Base-by-base conservation (phyloP, 2,888 invertebrate species). In the Danaus chrysippus region DNA sequence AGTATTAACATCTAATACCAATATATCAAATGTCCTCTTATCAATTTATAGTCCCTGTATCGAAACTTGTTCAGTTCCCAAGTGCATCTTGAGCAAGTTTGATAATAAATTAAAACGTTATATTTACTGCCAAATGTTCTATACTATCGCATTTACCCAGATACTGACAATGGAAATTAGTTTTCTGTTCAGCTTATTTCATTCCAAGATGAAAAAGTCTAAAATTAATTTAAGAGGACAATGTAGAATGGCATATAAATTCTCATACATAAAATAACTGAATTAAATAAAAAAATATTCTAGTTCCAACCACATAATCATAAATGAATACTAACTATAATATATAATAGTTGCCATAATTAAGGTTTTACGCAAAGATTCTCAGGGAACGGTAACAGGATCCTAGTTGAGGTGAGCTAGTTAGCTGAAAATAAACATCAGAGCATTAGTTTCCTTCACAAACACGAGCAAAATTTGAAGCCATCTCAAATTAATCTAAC, bases 21-120 rank as follows among this genome's bases (percentile, higher is more conserved):
- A 72, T 72, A 71, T 73, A 73, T 72, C 72, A 70, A 59, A 62
- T 63, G 71, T 71, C 70, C 71, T 67, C 68, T 87, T 88, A 88
- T 88, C 87, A 87, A 87, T 88, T 87, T 88, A 87, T 86, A 77
- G 84, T 77, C 79, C 83, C 86, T 77, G 86, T 85, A 87, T 85
- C 81, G 84, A 81, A 87, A 86, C 81, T 87, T 87, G 76, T 75
- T 75, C 80, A 80, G 79, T 17, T 49, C 49, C 11, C 79, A 77
- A 79, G 80, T 79, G 82, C 71, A 73, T 70, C 71, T 68, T 80
- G 82, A 75, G 75, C 82, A 88, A 88, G 83, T 88, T 87, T 77
- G 76, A 74, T 76, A 75, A 86, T 88, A 88, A 86, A 88, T 88
- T 87, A 84, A 84, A 87, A 86, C 79, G 72, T 73, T 77, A 81